A percentile compares a stretch with the other conserved stretches of the same genome.
Conservation (phyloP, 2,888 invertebrate genomes). For the Pyrocoelia pectoralis region DNA sequence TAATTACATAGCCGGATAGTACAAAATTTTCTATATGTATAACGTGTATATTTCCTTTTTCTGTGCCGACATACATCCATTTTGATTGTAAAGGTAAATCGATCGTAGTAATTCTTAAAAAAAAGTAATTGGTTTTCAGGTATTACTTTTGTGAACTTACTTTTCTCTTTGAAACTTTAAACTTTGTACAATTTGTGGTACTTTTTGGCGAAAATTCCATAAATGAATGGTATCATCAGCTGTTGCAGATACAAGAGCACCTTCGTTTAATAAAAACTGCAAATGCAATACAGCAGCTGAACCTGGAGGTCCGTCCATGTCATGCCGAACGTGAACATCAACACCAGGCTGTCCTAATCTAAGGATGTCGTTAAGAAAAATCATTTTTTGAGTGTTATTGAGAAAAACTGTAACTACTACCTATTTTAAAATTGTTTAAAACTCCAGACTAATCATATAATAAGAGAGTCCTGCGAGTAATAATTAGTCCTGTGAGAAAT, state of each 20-base stretch:
- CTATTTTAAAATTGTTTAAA: no score
- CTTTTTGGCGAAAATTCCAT: constrained; percentile 97
- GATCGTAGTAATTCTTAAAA: constrained; percentile 87
- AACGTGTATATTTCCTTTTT: constrained; percentile 97
- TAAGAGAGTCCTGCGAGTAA: no score
- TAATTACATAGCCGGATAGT: constrained; percentile 97
- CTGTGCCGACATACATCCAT: constrained; percentile 98
- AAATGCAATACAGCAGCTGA: constrained; percentile 86
- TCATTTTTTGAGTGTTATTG: background rate
- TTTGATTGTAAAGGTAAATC: constrained; percentile 97
- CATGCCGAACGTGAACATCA: constrained; percentile 93
- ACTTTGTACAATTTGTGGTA: constrained; percentile 93
- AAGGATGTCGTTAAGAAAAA: constrained; percentile 57
- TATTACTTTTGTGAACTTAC: constrained; percentile 62
- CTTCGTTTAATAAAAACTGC: constrained; percentile 96
- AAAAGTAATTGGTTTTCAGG: constrained; percentile 20
- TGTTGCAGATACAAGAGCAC: constrained; percentile 93
- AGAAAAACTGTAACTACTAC: no score
- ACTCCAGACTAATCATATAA: no score
- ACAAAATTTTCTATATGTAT: constrained; percentile 96
- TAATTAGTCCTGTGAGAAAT: no score
- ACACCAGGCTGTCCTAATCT: constrained; percentile 98
- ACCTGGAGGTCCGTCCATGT: constrained; percentile 62
- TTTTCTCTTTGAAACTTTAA: constrained; percentile 97
- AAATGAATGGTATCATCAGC: constrained; percentile 96